phyloP scores from a whole-genome alignment of 2,113 vertebrate species.

The Petrocephalus zakoni region DNA sequence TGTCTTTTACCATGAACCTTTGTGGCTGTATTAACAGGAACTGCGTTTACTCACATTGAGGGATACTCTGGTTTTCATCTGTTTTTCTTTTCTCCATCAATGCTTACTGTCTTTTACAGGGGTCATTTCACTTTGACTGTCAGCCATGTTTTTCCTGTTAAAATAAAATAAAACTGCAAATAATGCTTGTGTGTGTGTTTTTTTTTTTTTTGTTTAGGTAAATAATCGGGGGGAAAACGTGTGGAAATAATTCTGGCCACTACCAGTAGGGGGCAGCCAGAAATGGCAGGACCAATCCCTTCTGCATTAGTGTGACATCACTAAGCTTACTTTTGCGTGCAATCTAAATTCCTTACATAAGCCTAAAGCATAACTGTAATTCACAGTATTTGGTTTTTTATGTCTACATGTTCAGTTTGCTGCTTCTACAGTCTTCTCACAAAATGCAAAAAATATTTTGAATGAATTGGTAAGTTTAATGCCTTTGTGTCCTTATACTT shows the following conservation, averaged over 20 bases:
- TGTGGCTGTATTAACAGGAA: constrained; percentile 26
- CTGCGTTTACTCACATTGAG: constrained; percentile 52
- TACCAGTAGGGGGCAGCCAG: not conserved
- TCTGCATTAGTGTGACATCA: not conserved
- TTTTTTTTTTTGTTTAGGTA: not conserved
- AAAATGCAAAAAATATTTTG: not conserved
- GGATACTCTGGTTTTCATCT: constrained; percentile 18
- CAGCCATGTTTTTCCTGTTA: constrained; percentile 55
- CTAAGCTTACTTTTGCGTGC: not conserved
- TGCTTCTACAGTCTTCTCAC: not conserved
- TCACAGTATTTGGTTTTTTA: not conserved
- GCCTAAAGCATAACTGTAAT: not conserved
- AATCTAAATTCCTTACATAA: not conserved
- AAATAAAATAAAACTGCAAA: constrained; percentile 51
- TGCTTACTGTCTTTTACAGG: constrained; percentile 26
- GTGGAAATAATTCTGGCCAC: not conserved
- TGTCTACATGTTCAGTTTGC: not conserved
- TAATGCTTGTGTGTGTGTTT: not conserved
- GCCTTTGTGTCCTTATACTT: no score
- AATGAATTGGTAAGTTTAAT: not conserved
- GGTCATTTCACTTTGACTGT: constrained; percentile 45
- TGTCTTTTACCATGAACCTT: constrained; percentile 29
- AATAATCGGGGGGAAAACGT: not conserved
- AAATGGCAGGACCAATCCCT: not conserved
- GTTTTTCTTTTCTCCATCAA: constrained; percentile 24